Evolutionary conservation across 2,888 invertebrate species (phyloP), one percentile per base, ranked within the genome.

Genomic region (Cataglyphis cursor): DNA sequence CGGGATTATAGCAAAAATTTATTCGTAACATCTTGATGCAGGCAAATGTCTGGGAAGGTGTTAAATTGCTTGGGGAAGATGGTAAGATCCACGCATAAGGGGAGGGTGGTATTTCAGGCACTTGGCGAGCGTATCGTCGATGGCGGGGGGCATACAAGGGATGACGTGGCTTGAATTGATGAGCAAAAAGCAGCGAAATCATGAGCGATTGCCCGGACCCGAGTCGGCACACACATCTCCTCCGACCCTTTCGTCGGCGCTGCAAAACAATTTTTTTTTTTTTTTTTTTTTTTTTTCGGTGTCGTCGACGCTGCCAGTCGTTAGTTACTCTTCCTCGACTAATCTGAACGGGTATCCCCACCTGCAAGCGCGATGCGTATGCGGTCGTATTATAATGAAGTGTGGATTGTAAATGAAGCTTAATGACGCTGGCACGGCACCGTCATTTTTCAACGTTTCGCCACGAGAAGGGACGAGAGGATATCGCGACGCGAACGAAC

Each of bases 391-490:
- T 91, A 91, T 93, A 92, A 93, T 91, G 93, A 93, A 93, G 93
- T 93, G 94, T 92, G 93, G 93, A 94, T 92, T 93, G 93, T 93
- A 93, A 94, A 93, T 93, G 94, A 93, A 91, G 91, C 91, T 91
- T 93, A 93, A 94, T 93, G 93, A 92, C 88, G 91, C 89, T 88
- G 88, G 84, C 89, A 87, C 86, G 89, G 85, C 87, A 80, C 85
- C 86, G 85, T 86, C 92, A 93, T 94, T 94, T 93, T 93, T 93
- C 92, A 93, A 88, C 68, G 89, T 90, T 92, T 89, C 87, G 85
- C 74, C 84, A 75, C 74, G 83, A 85, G 83, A 85, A 83, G 84
- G 84, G 35, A 83, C 62, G 70, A 75, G 70, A 41, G 38, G 44
- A 44, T 80, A 80, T 72, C 73, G 59, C 78, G 57, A 57, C 21